phyloP scores from a whole-genome alignment of 1,140 invertebrate genomes.

The Colletes latitarsis region DNA sequence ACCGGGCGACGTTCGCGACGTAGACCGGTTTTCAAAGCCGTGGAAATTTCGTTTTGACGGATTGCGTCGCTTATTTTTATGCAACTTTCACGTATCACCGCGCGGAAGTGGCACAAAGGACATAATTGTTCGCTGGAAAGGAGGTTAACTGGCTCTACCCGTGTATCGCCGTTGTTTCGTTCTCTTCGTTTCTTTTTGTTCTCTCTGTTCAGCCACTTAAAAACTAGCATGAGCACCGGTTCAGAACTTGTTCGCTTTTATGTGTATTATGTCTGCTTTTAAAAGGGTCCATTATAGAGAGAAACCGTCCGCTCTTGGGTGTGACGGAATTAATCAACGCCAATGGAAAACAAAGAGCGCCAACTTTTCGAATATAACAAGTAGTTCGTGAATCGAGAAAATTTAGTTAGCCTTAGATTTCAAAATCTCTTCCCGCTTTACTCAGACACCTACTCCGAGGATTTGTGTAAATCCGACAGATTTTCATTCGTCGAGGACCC shows the following conservation, averaged over 20 bases:
- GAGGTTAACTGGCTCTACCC: constrained; percentile 42
- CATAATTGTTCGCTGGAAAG: constrained; percentile 35
- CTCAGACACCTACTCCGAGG: too few relatives aligned
- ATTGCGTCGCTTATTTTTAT: constrained; percentile 4
- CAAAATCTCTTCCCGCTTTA: too few relatives aligned
- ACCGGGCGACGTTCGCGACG: neutral
- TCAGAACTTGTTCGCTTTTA: neutral
- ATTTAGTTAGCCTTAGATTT: too few relatives aligned
- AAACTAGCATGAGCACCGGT: constrained; percentile 9
- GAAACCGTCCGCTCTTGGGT: neutral
- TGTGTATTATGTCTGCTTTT: neutral
- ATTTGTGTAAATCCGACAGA: too few relatives aligned
- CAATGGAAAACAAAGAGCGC: neutral
- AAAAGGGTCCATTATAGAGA: constrained; percentile 7
- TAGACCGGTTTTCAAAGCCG: neutral
- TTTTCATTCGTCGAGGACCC: too few relatives aligned
- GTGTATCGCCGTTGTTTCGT: constrained; percentile 6
- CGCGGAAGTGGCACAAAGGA: constrained; percentile 20
- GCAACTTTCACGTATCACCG: constrained; percentile 29
- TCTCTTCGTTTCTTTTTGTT: neutral
- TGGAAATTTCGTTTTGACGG: constrained; percentile 9
- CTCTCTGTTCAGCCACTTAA: constrained; percentile 14
- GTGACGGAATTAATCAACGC: constrained; percentile 6
- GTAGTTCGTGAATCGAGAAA: too few relatives aligned
- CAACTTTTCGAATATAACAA: too few relatives aligned